Evolutionary conservation across 2,797 vertebrate genomes (phyloP), one percentile per base, ranked within the genome.

Genomic region (Myotis myotis): DNA sequence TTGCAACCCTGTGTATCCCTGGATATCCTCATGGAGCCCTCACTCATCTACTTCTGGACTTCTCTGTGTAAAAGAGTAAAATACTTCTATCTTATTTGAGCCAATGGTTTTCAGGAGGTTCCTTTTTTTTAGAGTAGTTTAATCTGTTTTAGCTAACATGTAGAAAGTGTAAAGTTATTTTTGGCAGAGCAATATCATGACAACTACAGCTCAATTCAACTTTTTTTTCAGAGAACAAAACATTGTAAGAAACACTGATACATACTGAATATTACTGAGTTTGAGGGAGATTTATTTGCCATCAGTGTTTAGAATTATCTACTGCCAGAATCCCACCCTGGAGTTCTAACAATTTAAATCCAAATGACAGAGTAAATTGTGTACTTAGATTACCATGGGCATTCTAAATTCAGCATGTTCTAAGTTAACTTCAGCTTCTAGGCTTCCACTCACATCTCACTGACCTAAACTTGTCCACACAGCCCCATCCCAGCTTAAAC

Each of bases 341-440:
- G 33, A 55, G 15, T 33, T 86, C 23, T 82, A 86, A 49, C 23
- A 82, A 72, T 87, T 89, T 66, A 92, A 85, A 83, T 90, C 30
- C 82, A 92, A 92, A 79, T 70, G 20, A 36, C 28, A 76, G 79
- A 83, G 6, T 64, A 64, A 84, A 84, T 13, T 62, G 87, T 94
- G 23, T 74, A 62, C 28, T 80, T 76, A 66, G 75, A 81, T 64
- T 89, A 66, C 23, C 25, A 62, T 44, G 57, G 2, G 7, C 53
- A 74, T 89, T 66, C 72, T 85, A 72, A 87, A 94, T 75, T 72
- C 28, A 76, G 41, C 19, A 81, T 23, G 6, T 64, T 23, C n/a
- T 70, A 87, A 94, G 79, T 81, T 87, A 83, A 95, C 49, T 89
- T 70, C 33, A 60, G 33, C 30, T 89, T 55, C 41, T 68, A 0